Evolutionary conservation across 2,113 vertebrate genomes (phyloP).

Genomic region (Gnathonemus longibarbis): DNA sequence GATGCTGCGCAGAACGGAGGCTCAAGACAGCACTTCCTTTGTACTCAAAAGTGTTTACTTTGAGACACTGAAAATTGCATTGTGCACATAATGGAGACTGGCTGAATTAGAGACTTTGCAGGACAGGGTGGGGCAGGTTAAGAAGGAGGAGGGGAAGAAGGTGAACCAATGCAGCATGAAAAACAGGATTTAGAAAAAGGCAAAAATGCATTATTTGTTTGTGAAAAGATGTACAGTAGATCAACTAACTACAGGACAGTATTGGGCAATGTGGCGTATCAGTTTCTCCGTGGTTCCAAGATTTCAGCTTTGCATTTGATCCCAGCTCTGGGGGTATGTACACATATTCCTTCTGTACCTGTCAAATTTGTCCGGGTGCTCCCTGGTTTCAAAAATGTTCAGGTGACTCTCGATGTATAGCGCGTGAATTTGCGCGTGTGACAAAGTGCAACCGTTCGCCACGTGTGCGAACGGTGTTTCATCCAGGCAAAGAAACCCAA

Average conservation of each 20-base stretch:
- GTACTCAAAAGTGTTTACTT: conserved; percentile 5
- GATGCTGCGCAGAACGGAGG: neutral
- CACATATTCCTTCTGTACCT: neutral
- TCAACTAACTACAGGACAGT: neutral
- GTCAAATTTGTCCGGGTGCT: neutral
- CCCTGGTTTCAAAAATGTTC: neutral
- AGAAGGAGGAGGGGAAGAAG: neutral
- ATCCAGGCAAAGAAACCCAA: neutral
- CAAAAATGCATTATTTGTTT: neutral
- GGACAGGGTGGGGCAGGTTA: neutral
- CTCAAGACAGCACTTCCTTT: neutral
- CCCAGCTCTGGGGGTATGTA: neutral
- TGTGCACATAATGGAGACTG: neutral
- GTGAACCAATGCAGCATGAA: neutral
- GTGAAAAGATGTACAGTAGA: neutral
- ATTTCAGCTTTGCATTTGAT: neutral
- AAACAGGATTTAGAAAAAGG: neutral
- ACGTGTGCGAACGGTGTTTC: neutral
- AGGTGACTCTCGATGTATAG: neutral
- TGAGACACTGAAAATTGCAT: conserved; percentile 15
- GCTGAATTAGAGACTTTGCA: neutral
- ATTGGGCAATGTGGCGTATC: neutral
- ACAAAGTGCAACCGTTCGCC: neutral
- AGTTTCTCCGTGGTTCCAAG: neutral
- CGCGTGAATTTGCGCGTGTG: neutral